Evolutionary conservation across 2,888 invertebrate species (phyloP).

Genomic region (Kuschelorhynchus macadamiae): DNA sequence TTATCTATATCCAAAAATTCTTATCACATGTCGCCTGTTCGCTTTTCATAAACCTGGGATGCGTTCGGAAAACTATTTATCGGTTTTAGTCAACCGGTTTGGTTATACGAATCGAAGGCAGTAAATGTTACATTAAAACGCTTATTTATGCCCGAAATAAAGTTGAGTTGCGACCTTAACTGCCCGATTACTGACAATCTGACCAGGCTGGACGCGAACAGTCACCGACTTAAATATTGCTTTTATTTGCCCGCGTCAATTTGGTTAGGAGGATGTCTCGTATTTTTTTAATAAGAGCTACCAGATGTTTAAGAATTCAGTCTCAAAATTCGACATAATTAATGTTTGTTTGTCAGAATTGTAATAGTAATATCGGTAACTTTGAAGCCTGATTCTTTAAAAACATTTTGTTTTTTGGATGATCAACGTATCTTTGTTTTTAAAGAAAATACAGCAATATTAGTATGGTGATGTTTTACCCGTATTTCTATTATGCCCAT

Average conservation of each 20-base stretch:
- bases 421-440: no score
- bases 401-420: no score
- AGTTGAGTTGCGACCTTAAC: conserved; percentile 57
- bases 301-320: conserved; percentile 15
- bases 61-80: conserved; percentile 56
- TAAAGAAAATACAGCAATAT: no score
- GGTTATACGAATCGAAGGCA: conserved; percentile 54
- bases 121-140: conserved; percentile 58
- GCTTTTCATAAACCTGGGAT: conserved; percentile 35
- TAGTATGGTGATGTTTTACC: no score
- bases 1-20: no score
- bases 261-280: not conserved
- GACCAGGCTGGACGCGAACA: conserved; percentile 38
- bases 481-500: no score
- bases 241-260: conserved; percentile 36
- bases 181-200: conserved; percentile 47
- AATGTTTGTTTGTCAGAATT: no score
- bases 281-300: conserved; percentile 16
- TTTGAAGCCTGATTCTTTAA: no score
- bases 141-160: conserved; percentile 58
- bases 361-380: no score
- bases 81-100: conserved; percentile 57
- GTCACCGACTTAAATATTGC: conserved; percentile 38
- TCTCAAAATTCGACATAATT: no score
- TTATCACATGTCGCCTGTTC: not conserved